A percentile compares a stretch with the other conserved stretches of the same genome.
These are phyloP conservation scores for Acronicta aceris DNA, from an alignment of 2,888 invertebrate species.

Conservation along the genomic window DNA sequence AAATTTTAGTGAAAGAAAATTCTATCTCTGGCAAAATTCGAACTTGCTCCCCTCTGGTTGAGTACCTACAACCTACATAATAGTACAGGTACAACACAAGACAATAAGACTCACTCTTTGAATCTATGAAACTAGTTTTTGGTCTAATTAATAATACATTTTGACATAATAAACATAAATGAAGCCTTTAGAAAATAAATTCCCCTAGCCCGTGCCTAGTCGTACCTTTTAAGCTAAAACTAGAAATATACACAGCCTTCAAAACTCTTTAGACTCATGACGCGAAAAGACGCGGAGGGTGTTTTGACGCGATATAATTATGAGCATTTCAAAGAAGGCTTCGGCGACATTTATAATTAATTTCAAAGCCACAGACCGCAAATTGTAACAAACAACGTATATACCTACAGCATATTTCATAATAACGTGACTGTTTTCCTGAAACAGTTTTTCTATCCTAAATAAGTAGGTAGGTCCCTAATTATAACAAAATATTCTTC, in stretches of 20 bases:
- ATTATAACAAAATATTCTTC: too few relatives aligned
- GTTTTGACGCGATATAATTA: slow-evolving; percentile 14
- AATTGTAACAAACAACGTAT: slow-evolving; percentile 17
- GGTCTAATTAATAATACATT: too few relatives aligned
- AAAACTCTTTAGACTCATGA: slow-evolving; percentile 4
- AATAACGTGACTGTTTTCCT: slow-evolving; percentile 32
- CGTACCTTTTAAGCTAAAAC: not conserved
- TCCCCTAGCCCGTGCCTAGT: not conserved
- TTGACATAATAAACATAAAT: too few relatives aligned
- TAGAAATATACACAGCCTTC: slow-evolving; percentile 8
- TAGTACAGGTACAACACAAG: too few relatives aligned
- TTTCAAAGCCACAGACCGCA: slow-evolving; percentile 7
- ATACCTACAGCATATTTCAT: slow-evolving; percentile 11
- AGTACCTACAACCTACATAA: too few relatives aligned
- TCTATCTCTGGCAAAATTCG: too few relatives aligned
- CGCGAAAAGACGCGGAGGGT: slow-evolving; percentile 6
- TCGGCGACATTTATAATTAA: slow-evolving; percentile 5
- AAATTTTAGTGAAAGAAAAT: too few relatives aligned
- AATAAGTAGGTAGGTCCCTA: too few relatives aligned
- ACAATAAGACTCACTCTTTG: too few relatives aligned
- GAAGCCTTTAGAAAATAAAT: too few relatives aligned
- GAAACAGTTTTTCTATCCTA: slow-evolving; percentile 5
- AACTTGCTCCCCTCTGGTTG: too few relatives aligned
- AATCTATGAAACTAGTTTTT: too few relatives aligned
- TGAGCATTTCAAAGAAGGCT: slow-evolving; percentile 25